A percentile compares a stretch with the other conserved stretches of the same genome.
Conservation (phyloP, 2,797 vertebrate species). For the Helostoma temminkii region DNA sequence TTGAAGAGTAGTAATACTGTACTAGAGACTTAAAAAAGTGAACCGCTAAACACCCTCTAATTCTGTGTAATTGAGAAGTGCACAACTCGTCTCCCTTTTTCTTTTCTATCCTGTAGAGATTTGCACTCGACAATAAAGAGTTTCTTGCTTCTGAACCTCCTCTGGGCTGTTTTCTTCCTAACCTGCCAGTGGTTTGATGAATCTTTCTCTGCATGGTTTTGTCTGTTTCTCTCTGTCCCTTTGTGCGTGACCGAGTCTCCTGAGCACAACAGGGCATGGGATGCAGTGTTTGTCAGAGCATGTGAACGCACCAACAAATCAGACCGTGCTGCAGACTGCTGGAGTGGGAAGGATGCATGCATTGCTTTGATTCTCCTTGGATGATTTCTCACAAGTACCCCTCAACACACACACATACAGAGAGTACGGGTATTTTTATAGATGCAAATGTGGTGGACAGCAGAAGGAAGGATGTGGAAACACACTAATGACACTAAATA, state of each 20-base stretch:
- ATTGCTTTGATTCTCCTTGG: conserved; percentile 75
- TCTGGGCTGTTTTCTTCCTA: conserved; percentile 74
- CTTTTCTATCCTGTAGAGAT: conserved; percentile 81
- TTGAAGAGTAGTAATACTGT: conserved; percentile 37
- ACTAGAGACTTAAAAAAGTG: conserved; percentile 50
- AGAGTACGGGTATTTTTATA: background rate
- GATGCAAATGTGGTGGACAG: background rate
- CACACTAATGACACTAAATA: conserved; percentile 28
- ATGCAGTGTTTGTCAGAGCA: conserved; percentile 61
- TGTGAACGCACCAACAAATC: conserved; percentile 55
- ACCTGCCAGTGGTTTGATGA: conserved; percentile 48
- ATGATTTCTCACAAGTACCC: conserved; percentile 71
- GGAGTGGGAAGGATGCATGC: conserved; percentile 70
- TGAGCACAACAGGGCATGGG: conserved; percentile 64
- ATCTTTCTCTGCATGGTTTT: conserved; percentile 63
- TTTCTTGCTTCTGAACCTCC: conserved; percentile 76
- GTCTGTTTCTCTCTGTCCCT: conserved; percentile 29
- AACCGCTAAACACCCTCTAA: conserved; percentile 57
- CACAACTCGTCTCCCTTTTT: conserved; percentile 64
- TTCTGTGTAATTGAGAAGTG: conserved; percentile 65
- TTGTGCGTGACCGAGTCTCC: conserved; percentile 43
- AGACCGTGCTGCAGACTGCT: conserved; percentile 51
- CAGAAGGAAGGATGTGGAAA: conserved; percentile 10
- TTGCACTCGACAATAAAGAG: conserved; percentile 82
- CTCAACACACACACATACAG: conserved; percentile 31